Evolutionary conservation across 1,140 invertebrate genomes (phyloP).

Genomic region (Lepidurus apus): DNA sequence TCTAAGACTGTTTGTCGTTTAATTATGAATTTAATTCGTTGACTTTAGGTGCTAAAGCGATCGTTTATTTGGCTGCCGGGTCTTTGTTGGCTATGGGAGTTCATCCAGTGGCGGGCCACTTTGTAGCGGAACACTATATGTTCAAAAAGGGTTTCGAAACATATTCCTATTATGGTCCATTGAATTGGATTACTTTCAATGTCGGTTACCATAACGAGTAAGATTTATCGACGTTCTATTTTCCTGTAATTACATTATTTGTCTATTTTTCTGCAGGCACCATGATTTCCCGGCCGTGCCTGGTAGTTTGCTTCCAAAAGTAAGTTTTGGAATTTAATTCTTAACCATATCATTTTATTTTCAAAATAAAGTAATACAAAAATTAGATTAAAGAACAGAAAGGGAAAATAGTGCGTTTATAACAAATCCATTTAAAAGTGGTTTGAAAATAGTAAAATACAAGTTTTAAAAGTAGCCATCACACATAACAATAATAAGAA

Average conservation of each 20-base stretch:
- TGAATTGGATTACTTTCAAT: conserved; percentile 98
- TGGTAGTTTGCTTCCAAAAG: conserved; percentile 82
- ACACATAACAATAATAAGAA: too few relatives aligned
- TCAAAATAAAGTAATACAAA: too few relatives aligned
- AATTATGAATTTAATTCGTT: too few relatives aligned
- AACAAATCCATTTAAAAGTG: too few relatives aligned
- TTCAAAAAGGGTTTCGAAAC: conserved; percentile 96
- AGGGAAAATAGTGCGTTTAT: too few relatives aligned
- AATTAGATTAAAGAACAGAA: too few relatives aligned
- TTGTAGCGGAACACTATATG: conserved; percentile 99
- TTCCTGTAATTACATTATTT: not conserved
- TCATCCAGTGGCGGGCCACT: conserved; percentile 95
- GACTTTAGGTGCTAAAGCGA: conserved; percentile 63
- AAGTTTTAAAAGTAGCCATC: too few relatives aligned
- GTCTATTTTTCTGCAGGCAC: conserved; percentile 47
- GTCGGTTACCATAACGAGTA: conserved; percentile 88
- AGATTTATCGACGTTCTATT: not conserved
- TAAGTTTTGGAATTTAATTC: conserved; percentile 42
- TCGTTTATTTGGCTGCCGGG: conserved; percentile 80
- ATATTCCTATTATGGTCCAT: conserved; percentile 94
- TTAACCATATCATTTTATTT: too few relatives aligned
- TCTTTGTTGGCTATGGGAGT: conserved; percentile 91
- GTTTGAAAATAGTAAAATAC: too few relatives aligned
- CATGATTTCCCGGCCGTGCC: conserved; percentile 97
- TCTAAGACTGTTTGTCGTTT: not conserved